phyloP scores from a whole-genome alignment of 2,888 invertebrate genomes.

The Nowickia ferox region DNA sequence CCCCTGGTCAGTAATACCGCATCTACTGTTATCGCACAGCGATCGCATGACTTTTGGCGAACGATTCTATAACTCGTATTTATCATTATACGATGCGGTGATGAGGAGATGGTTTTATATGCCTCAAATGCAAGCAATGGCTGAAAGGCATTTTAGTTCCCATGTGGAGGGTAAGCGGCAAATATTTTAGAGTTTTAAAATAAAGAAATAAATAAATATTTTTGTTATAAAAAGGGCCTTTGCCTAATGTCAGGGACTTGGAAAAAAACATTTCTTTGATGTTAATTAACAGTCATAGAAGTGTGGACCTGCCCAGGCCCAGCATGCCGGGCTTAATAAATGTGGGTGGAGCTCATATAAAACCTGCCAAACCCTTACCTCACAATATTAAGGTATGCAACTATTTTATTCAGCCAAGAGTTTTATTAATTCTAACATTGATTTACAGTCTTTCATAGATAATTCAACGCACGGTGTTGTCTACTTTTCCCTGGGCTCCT shows the following conservation, averaged over 20 bases:
- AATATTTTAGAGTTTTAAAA: not conserved
- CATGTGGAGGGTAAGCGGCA: constrained; percentile 76
- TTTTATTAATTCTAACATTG: too few species aligned
- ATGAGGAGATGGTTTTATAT: constrained; percentile 80
- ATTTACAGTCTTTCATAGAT: constrained; percentile 80
- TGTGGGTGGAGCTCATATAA: constrained; percentile 82
- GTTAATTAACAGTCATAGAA: constrained; percentile 84
- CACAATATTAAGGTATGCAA: constrained; percentile 76
- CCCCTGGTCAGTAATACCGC: constrained; percentile 82
- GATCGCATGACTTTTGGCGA: constrained; percentile 82
- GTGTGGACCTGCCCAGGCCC: constrained; percentile 83
- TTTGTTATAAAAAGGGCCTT: constrained; percentile 73
- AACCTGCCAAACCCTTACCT: constrained; percentile 79
- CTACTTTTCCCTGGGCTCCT: constrained; percentile 84
- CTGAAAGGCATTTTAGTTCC: constrained; percentile 78
- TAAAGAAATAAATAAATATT: not conserved
- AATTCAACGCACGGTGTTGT: constrained; percentile 83
- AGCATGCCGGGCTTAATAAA: constrained; percentile 81
- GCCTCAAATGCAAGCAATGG: constrained; percentile 81
- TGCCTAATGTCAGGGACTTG: constrained; percentile 83
- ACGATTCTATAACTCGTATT: constrained; percentile 81
- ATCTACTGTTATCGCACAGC: constrained; percentile 79
- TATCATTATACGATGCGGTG: constrained; percentile 79
- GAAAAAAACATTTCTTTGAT: constrained; percentile 84
- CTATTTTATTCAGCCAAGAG: not conserved